Evolutionary conservation across 2,113 vertebrate genomes (phyloP).

Genomic region (Malaclemys terrapin): DNA sequence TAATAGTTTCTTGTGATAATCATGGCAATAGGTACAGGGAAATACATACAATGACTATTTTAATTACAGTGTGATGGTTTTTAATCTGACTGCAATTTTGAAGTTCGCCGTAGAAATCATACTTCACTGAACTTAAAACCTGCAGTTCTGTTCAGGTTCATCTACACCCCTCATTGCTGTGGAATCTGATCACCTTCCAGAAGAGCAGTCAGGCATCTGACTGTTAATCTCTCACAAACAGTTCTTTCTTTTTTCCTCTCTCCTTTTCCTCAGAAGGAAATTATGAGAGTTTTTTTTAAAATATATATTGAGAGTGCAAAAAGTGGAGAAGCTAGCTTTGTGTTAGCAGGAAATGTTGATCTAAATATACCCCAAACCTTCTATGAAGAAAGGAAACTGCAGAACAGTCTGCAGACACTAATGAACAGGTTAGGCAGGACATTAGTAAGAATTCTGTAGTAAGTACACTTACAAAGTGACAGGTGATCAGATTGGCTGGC

Average conservation of each 20-base stretch:
- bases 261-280: no score
- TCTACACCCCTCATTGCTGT: neutral
- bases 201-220: no score
- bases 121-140: neutral
- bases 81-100: constrained; percentile 7
- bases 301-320: no score
- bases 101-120: neutral
- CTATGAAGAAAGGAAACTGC: neutral
- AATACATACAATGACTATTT: neutral
- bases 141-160: neutral
- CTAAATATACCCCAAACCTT: neutral
- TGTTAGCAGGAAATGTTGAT: neutral
- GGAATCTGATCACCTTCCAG: no score
- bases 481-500: neutral
- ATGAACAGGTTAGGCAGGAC: neutral
- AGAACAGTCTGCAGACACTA: neutral
- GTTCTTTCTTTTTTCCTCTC: no score
- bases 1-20: neutral
- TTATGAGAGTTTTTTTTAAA: no score
- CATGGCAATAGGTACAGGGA: neutral
- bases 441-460: neutral
- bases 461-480: neutral
- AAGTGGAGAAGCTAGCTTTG: neutral
- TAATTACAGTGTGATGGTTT: constrained; percentile 41
- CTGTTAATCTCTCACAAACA: no score